Percentiles rank a stretch among this genome's conserved stretches.
phyloP scores from a whole-genome alignment of 2,797 vertebrate genomes.

The Vespertilio murinus region DNA sequence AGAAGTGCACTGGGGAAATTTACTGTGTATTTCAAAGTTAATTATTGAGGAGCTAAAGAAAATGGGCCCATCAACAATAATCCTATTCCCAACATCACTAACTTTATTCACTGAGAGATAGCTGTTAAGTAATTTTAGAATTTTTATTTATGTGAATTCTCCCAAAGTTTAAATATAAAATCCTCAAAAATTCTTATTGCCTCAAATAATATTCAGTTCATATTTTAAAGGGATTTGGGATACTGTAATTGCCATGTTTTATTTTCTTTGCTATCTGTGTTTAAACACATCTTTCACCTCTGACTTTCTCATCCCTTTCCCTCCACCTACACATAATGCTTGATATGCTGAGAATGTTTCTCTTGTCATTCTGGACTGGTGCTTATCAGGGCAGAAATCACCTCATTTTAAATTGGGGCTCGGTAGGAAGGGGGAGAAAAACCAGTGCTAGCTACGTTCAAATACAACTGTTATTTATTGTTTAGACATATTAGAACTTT shows the following conservation, averaged over 20 bases:
- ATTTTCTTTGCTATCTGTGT: neutral
- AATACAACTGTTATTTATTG: neutral
- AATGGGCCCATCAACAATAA: neutral
- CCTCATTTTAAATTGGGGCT: neutral
- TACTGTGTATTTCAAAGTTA: conserved; percentile 11
- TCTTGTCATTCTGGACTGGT: neutral
- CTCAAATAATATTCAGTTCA: neutral
- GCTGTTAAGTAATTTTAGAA: neutral
- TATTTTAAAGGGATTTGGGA: conserved; percentile 25
- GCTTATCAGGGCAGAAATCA: neutral
- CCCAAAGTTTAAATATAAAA: conserved; percentile 10
- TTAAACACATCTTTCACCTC: neutral
- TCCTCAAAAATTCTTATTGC: neutral
- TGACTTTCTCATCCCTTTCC: neutral
- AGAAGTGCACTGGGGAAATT: neutral
- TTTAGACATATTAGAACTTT: neutral
- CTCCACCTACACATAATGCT: neutral
- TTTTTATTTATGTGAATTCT: neutral
- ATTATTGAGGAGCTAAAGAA: neutral
- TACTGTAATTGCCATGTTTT: neutral
- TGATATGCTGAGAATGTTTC: neutral
- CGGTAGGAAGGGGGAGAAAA: neutral
- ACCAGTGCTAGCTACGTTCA: neutral
- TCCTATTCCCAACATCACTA: neutral
- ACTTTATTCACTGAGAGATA: neutral